These are phyloP conservation scores for Chelidonichthys spinosus DNA, from an alignment of 2,797 vertebrate species.

Conservation along the genomic window DNA sequence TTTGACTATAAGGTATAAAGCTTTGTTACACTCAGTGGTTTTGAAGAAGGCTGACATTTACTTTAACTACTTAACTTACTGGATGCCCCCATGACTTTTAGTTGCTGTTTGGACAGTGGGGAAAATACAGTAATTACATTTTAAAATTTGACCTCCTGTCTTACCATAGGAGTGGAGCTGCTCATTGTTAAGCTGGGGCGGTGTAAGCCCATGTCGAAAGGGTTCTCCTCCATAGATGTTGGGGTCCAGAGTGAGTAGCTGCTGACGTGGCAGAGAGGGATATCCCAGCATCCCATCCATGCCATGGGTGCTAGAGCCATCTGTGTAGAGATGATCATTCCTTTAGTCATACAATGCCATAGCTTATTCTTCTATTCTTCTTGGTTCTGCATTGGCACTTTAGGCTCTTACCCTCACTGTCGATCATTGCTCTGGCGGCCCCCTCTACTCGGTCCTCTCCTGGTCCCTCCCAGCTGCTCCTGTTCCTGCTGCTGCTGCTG, in stretches of 20 bases:
- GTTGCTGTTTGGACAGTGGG: conserved; percentile 6
- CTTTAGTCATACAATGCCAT: conserved; percentile 12
- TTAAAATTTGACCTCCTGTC: conserved; percentile 29
- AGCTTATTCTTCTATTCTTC: conserved; percentile 57
- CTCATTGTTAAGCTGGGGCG: conserved; percentile 89
- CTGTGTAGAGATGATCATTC: conserved; percentile 59
- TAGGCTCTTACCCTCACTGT: conserved; percentile 88
- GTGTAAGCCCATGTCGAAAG: conserved; percentile 91
- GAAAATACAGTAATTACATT: background rate
- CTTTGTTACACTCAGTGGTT: background rate
- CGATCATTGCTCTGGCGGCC: conserved; percentile 90
- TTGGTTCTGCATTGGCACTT: conserved; percentile 3
- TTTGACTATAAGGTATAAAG: background rate
- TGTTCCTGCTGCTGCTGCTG: conserved; percentile 91
- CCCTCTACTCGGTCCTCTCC: conserved; percentile 84
- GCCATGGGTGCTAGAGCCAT: conserved; percentile 89
- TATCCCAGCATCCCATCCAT: conserved; percentile 90
- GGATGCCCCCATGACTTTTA: background rate
- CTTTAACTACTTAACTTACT: background rate
- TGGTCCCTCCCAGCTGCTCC: conserved; percentile 87
- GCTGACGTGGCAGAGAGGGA: conserved; percentile 88
- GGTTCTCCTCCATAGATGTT: conserved; percentile 88
- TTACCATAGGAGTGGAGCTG: conserved; percentile 92
- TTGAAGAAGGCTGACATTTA: background rate
- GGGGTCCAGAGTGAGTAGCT: conserved; percentile 89